These are phyloP conservation scores for Percopsis omiscomaycus DNA, from an alignment of 2,797 vertebrate species.

Conservation along the genomic window DNA sequence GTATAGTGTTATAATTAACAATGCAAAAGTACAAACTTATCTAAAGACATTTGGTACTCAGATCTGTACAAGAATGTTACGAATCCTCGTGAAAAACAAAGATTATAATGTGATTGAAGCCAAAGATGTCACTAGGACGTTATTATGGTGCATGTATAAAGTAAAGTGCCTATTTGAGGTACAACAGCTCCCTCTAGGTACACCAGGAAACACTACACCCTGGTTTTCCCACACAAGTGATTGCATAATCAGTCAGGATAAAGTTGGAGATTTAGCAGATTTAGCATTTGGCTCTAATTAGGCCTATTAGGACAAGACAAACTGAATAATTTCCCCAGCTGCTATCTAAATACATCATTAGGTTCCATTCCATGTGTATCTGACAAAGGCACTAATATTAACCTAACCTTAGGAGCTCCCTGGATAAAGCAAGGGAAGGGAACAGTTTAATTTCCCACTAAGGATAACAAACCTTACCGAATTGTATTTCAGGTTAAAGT, in stretches of 20 bases:
- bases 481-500: no score
- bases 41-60: conserved; percentile 66
- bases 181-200: conserved; percentile 61
- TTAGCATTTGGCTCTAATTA: not conserved
- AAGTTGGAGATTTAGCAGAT: not conserved
- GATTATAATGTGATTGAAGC: conserved; percentile 59
- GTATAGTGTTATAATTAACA: conserved; percentile 51
- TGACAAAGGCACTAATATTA: no score
- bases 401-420: no score
- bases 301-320: not conserved
- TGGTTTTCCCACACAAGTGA: not conserved
- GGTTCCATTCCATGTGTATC: not conserved
- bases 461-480: no score
- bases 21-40: conserved; percentile 49
- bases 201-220: conserved; percentile 44
- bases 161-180: conserved; percentile 25
- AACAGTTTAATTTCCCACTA: no score
- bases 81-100: conserved; percentile 58
- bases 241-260: not conserved
- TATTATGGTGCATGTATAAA: conserved; percentile 25
- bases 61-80: conserved; percentile 74
- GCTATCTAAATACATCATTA: no score
- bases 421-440: no score
- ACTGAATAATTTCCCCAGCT: not conserved
- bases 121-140: conserved; percentile 33